Evolutionary conservation across 2,113 vertebrate genomes (phyloP).

Genomic region (Fukomys damarensis): DNA sequence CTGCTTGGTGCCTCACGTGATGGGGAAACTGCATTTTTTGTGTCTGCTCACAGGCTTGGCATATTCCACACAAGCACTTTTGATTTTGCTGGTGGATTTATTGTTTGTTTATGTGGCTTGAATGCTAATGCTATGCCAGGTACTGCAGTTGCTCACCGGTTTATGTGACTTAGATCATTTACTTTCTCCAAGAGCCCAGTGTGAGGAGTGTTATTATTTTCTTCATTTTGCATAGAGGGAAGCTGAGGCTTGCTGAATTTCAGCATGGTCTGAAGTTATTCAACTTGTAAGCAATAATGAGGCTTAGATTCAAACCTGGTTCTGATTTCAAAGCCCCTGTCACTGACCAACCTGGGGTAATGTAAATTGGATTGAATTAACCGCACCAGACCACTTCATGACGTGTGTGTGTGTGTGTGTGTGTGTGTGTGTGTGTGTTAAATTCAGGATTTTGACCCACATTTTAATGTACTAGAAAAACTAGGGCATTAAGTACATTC

Average conservation of each 20-base stretch:
- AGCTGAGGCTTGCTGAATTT: neutral
- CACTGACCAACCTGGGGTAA: neutral
- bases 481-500: neutral
- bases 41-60: neutral
- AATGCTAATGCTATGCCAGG: neutral
- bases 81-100: neutral
- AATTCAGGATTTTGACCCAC: slow-evolving; percentile 1
- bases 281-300: neutral
- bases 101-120: neutral
- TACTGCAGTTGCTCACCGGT: neutral
- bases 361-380: neutral
- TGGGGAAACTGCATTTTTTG: neutral
- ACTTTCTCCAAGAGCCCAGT: neutral
- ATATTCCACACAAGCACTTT: neutral
- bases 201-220: neutral
- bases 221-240: neutral
- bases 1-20: neutral
- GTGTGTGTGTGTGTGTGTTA: neutral
- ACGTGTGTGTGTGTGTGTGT: neutral
- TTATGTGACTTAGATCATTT: neutral
- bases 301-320: neutral
- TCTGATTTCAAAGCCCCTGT: neutral
- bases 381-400: neutral
- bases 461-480: slow-evolving; percentile 49
- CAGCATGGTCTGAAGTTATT: neutral